Conservation (phyloP, 1,140 invertebrate species). For the Sarcophaga bullata region DNA sequence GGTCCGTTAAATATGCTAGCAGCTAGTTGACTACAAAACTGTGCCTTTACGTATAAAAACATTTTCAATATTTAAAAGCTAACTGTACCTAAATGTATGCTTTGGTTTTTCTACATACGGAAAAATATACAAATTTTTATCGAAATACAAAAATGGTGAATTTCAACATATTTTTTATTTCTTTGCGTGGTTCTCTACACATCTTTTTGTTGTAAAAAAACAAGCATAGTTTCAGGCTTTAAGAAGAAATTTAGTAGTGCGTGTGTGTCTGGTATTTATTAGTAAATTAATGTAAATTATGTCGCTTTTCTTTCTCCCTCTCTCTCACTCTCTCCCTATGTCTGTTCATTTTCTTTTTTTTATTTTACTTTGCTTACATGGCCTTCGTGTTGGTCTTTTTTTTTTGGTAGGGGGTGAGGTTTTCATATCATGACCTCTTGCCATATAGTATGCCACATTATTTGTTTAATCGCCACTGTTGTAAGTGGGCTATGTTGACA, state of each 20-base stretch:
- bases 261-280: neutral
- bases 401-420: too few species aligned
- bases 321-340: neutral
- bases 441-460: neutral
- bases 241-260: neutral
- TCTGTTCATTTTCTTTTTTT: neutral
- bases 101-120: too few species aligned
- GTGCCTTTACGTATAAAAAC: too few species aligned
- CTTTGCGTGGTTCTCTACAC: too few species aligned
- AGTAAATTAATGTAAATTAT: conserved; percentile 23
- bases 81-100: too few species aligned
- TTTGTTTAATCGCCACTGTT: neutral
- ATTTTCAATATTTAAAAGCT: too few species aligned
- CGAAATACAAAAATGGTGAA: too few species aligned
- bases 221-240: neutral
- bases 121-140: too few species aligned
- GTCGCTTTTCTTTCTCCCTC: neutral
- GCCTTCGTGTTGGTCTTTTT: too few species aligned
- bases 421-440: neutral
- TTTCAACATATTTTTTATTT: too few species aligned
- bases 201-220: neutral
- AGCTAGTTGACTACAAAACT: too few species aligned
- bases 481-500: conserved; percentile 6
- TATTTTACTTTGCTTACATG: neutral
- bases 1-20: too few species aligned